These are phyloP conservation scores for Tenthredo mesomela DNA, from an alignment of 2,888 invertebrate genomes.

Conservation along the genomic window DNA sequence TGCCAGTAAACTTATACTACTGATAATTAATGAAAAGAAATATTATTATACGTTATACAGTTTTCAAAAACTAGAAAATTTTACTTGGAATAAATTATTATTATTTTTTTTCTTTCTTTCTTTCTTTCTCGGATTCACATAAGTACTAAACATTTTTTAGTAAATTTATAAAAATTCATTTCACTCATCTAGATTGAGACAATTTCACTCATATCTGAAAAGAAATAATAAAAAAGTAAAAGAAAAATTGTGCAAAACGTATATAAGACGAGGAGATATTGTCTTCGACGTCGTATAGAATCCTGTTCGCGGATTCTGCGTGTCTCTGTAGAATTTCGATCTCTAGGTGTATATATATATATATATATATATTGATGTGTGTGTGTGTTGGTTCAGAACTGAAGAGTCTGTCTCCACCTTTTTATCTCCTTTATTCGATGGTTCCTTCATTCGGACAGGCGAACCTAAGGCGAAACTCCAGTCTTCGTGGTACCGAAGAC, in stretches of 20 bases:
- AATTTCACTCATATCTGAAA: no score
- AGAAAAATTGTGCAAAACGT: background rate
- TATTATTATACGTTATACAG: no score
- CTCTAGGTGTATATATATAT: background rate
- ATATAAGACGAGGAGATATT: background rate
- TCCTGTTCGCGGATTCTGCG: background rate
- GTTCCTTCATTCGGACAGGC: conserved; percentile 17
- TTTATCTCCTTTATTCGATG: conserved; percentile 28
- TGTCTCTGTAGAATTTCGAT: background rate
- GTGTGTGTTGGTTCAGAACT: background rate
- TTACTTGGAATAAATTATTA: no score
- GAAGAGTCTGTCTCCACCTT: conserved; percentile 29
- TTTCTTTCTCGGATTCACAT: no score
- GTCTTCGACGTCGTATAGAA: background rate
- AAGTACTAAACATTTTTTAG: no score
- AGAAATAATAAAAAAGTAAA: background rate
- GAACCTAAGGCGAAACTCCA: background rate
- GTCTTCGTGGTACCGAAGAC: background rate
- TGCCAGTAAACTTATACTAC: background rate
- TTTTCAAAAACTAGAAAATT: no score
- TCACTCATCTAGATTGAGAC: no score
- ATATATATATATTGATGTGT: background rate
- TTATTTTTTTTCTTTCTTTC: no score
- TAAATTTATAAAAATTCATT: background rate
- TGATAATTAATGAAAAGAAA: no score